Conservation (phyloP, 2,888 invertebrate species). For the Sinodicranocentrus sp. region DNA sequence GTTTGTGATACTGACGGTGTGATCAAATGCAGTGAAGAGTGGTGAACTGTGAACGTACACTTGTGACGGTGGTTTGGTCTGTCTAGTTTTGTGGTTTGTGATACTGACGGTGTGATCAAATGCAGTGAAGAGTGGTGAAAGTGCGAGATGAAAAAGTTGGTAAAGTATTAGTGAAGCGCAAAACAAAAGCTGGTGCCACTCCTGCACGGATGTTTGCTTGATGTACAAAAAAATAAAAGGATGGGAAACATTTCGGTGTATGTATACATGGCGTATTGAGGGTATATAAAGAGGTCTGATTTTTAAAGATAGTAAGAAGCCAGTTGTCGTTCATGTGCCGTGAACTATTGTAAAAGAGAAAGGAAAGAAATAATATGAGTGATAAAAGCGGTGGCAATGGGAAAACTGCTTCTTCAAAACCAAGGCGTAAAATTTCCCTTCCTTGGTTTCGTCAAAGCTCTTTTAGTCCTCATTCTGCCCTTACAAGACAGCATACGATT, state of each 20-base stretch:
- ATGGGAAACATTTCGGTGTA: neutral
- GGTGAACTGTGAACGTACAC: too few relatives aligned
- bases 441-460: slow-evolving; percentile 94
- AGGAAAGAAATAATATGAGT: slow-evolving; percentile 79
- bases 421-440: slow-evolving; percentile 90
- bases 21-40: slow-evolving; percentile 78
- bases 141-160: slow-evolving; percentile 22
- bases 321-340: slow-evolving; percentile 7
- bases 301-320: neutral
- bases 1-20: slow-evolving; percentile 31
- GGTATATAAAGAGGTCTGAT: neutral
- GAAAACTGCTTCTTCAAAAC: slow-evolving; percentile 77
- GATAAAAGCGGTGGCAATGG: slow-evolving; percentile 54
- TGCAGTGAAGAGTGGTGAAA: slow-evolving; percentile 13
- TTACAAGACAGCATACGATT: slow-evolving; percentile 93
- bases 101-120: slow-evolving; percentile 78
- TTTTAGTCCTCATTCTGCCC: slow-evolving; percentile 85
- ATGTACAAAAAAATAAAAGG: slow-evolving; percentile 4
- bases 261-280: neutral
- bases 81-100: slow-evolving; percentile 9
- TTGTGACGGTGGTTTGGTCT: neutral
- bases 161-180: slow-evolving; percentile 3
- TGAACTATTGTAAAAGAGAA: neutral
- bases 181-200: slow-evolving; percentile 9
- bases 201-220: neutral